Base-by-base conservation (phyloP, 2,888 invertebrate genomes). In the Silvanus unidentatus region DNA sequence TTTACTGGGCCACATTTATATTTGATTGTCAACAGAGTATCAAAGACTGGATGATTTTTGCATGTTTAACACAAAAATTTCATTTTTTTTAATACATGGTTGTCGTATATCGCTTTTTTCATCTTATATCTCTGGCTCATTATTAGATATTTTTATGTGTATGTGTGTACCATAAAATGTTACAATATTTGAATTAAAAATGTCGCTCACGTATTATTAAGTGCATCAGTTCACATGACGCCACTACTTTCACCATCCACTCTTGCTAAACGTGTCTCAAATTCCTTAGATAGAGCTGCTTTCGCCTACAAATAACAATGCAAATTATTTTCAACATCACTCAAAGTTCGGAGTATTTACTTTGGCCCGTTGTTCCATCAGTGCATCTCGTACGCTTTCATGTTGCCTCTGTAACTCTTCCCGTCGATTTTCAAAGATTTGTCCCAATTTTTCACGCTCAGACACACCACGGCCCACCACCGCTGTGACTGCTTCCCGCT, bases 381-480 rank as follows among this genome's bases (percentile, higher is more conserved):
- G 73, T 48, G 77, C 78, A 54, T 80, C 80, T 58, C 81, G 79
- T 51, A 92, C 83, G 10, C 81, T 78, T 62, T 89, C 88, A 71
- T 93, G 92, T 54, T 85, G 79, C 48, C 82, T 81, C 65, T 84
- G 84, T 29, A 93, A 73, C 52, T 86, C 85, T 58, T 85, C 82
- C 55, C 81, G 81, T 46, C 85, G 83, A 60, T 81, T 81, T 57
- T 90, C 86, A 66, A 84, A 89, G 51, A 84, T 76, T 65, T 85
- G 80, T 56, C 84, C 85, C 60, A 92, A 76, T 45, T 87, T 81
- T 52, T 88, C 86, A 47, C 94, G 81, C 72, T 95, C 95, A 49
- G 86, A 84, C 40, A 95, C 95, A 34, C 93, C 95, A 50, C 88
- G 84, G 61, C 88, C 88, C 52, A 96, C 93, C 5, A 93, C 84